Percentiles rank a stretch among this genome's conserved stretches.
phyloP scores from a whole-genome alignment of 2,797 vertebrate species.

The Pseudochirops cupreus region DNA sequence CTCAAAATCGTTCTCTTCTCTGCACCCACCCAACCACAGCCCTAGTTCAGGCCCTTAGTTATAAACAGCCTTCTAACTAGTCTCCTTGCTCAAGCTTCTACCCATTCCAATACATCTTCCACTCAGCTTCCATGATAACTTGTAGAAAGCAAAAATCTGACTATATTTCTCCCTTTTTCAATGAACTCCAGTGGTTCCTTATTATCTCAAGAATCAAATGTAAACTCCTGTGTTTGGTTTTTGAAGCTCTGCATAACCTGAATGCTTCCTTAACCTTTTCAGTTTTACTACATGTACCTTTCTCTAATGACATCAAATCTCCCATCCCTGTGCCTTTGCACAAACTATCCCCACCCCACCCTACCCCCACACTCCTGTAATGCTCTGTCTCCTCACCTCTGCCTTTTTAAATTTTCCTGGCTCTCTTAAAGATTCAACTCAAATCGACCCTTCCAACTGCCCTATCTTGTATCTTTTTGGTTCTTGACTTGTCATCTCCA shows the following conservation, averaged over 20 bases:
- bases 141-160: background rate
- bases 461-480: too few species aligned
- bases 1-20: background rate
- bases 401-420: background rate
- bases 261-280: background rate
- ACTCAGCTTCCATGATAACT: background rate
- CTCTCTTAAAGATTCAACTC: background rate
- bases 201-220: background rate
- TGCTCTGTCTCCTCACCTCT: background rate
- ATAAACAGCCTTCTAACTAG: background rate
- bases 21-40: background rate
- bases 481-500: background rate
- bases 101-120: background rate
- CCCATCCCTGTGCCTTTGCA: background rate
- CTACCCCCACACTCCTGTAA: background rate
- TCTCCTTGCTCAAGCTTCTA: background rate
- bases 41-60: background rate
- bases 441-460: background rate
- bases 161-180: background rate
- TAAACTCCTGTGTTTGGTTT: background rate
- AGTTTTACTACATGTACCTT: background rate
- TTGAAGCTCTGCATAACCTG: background rate
- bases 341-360: background rate
- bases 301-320: background rate
- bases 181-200: background rate